Evolutionary conservation across 2,797 vertebrate genomes (phyloP).

Genomic region (Mus caroli): DNA sequence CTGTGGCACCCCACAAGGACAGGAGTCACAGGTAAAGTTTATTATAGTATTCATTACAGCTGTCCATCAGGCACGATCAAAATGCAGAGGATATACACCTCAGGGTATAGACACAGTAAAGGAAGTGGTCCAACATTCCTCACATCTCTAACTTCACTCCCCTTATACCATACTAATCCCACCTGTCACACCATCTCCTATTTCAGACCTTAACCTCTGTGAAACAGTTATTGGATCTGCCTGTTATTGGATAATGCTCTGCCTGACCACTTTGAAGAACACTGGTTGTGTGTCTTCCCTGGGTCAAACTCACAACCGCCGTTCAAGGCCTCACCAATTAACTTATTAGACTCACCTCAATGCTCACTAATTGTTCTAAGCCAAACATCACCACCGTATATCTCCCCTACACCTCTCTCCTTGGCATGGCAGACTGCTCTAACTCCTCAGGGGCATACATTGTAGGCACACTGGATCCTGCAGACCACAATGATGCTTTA

Average conservation of each 20-base stretch:
- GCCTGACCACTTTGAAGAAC: background rate
- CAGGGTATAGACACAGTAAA: background rate
- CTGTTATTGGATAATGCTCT: background rate
- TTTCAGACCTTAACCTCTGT: background rate
- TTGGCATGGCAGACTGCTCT: background rate
- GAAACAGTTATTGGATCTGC: background rate
- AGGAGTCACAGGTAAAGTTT: background rate
- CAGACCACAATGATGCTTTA: background rate
- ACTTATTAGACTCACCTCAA: background rate
- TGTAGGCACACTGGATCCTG: background rate
- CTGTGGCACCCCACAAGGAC: background rate
- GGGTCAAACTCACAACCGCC: background rate
- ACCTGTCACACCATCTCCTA: background rate
- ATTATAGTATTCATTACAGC: background rate
- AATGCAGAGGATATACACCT: background rate
- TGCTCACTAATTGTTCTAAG: background rate
- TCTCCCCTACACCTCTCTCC: background rate
- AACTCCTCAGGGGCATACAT: background rate
- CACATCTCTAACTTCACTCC: background rate
- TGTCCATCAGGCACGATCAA: background rate
- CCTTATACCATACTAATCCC: background rate
- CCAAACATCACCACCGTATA: background rate
- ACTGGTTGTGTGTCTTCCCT: background rate
- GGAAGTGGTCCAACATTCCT: background rate
- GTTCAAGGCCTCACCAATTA: background rate